Conservation (phyloP, 2,888 invertebrate species). For the Polydrusus cervinus region DNA sequence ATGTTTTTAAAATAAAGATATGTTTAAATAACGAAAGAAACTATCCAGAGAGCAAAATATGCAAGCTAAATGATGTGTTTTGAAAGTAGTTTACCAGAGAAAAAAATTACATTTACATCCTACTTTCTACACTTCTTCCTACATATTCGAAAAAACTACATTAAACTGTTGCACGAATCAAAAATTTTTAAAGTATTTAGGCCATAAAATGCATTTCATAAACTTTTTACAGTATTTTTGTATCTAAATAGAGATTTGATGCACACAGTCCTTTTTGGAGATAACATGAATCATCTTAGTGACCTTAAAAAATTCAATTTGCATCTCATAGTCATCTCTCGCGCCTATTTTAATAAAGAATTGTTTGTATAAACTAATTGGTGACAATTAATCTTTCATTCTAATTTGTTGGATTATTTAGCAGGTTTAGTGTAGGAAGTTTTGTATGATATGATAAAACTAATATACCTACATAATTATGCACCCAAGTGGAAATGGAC, state of each 20-base stretch:
- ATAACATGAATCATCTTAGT: slow-evolving; percentile 58
- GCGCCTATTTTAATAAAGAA: slow-evolving; percentile 42
- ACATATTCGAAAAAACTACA: neutral
- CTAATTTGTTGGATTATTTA: slow-evolving; percentile 16
- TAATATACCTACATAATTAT: too few species aligned
- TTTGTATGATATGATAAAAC: neutral
- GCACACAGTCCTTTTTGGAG: slow-evolving; percentile 48
- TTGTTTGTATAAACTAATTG: slow-evolving; percentile 36
- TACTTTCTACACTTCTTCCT: slow-evolving; percentile 8
- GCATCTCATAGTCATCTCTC: slow-evolving; percentile 48
- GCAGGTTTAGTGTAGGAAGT: slow-evolving; percentile 16
- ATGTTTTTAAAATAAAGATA: slow-evolving; percentile 34
- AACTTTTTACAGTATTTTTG: too few species aligned
- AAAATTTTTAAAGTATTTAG: too few species aligned
- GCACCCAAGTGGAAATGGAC: too few species aligned
- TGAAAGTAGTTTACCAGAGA: slow-evolving; percentile 2
- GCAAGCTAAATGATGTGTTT: neutral
- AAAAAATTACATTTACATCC: slow-evolving; percentile 29
- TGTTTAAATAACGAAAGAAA: neutral
- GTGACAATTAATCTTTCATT: slow-evolving; percentile 41
- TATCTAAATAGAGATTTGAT: slow-evolving; percentile 13
- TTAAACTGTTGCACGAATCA: too few species aligned
- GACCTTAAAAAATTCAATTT: slow-evolving; percentile 63
- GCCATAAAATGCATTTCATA: too few species aligned
- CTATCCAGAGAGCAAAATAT: neutral